Evolutionary conservation across 2,888 invertebrate species (phyloP), one percentile per base, ranked within the genome.

Genomic region (Eupithecia tripunctaria): DNA sequence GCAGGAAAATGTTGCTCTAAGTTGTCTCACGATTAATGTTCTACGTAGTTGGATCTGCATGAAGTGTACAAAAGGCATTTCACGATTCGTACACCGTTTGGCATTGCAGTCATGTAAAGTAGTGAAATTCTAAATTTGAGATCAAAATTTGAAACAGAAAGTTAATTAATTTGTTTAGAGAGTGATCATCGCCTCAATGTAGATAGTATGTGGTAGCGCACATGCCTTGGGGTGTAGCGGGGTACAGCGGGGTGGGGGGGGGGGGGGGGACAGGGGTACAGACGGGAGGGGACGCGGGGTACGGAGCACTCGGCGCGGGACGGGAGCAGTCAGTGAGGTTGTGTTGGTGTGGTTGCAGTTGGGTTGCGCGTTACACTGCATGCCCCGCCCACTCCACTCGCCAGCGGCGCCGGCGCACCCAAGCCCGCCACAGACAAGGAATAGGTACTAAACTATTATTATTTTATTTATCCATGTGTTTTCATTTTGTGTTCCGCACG

Each of bases 301-400:
- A 12, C 56, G 12, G 51, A 25, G 12, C 21, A 51, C 3, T 21
- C 56, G 14, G 25, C 56, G 47, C 25, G 56, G 56, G 25, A n/a
- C 72, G 74, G 74, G 71, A 75, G 79, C 90, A 85, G 89, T 89
- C 71, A 92, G 91, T 94, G 92, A 93, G 93, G 90, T 93, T 91
- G 92, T 92, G 91, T 51, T 94, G 93, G 91, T 94, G 95, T 95
- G 96, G 96, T 97, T 97, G 96, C 97, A 97, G 97, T 97, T 96
- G 97, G 97, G 96, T 97, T 97, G 96, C 97, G 97, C 96, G 96
- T 97, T 96, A 97, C 97, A 96, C 97, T 97, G 96, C 97, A 97
- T 97, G 97, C 97, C 96, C 97, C 97, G 95, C 95, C 95, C 95
- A 93, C 94, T 90, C 84, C 94, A 92, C 93, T 89, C 88, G 92